Evolutionary conservation across 2,113 vertebrate genomes (phyloP).

Genomic region (Phyllopteryx taeniolatus): DNA sequence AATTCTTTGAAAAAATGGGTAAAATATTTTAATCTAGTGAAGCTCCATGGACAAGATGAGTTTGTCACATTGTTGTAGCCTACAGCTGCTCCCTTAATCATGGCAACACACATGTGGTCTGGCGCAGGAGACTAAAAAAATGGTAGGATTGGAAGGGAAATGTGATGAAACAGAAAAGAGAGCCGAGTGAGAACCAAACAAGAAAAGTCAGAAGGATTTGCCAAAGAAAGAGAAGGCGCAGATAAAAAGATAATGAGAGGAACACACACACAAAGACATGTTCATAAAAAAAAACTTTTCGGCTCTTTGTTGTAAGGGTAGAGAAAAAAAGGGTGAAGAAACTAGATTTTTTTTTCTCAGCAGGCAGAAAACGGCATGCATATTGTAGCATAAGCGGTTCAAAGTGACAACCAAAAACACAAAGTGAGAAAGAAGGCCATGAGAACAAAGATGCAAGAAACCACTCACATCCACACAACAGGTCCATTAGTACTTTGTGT

Average conservation of each 20-base stretch:
- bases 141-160: conserved; percentile 8
- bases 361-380: conserved; percentile 26
- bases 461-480: neutral
- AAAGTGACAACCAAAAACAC: conserved; percentile 32
- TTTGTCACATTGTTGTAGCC: conserved; percentile 3
- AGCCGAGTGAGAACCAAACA: neutral
- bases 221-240: conserved; percentile 3
- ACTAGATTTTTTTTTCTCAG: conserved; percentile 15
- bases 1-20: neutral
- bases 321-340: neutral
- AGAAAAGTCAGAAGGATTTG: neutral
- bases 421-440: conserved; percentile 15
- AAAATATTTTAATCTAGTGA: neutral
- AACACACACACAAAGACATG: conserved; percentile 20
- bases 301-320: conserved; percentile 14
- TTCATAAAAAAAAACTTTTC: conserved; percentile 14
- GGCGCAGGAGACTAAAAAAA: conserved; percentile 6
- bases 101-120: conserved; percentile 18
- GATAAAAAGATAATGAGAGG: conserved; percentile 7
- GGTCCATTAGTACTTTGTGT: neutral
- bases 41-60: conserved; percentile 2
- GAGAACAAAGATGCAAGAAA: neutral
- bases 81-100: conserved; percentile 7
- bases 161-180: conserved; percentile 22
- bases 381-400: conserved; percentile 4